These are phyloP conservation scores for Choreutis nemorana DNA, from an alignment of 2,888 invertebrate genomes.

Conservation along the genomic window DNA sequence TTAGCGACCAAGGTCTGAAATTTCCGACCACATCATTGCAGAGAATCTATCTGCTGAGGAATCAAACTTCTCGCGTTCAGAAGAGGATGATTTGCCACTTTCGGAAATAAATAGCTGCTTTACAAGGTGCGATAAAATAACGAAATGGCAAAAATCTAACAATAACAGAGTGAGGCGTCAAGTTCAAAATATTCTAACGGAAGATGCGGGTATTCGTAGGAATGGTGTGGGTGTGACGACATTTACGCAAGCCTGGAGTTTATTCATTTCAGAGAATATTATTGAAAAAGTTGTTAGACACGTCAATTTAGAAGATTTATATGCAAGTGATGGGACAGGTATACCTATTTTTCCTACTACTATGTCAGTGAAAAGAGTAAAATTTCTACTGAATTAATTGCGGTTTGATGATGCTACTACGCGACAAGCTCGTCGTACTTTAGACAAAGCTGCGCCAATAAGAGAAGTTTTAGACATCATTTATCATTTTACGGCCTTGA, in stretches of 20 bases:
- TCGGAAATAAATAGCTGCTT: constrained; percentile 10
- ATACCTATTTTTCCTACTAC: constrained; percentile 8
- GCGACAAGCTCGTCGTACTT: constrained; percentile 10
- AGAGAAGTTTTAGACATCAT: constrained; percentile 14
- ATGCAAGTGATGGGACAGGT: no score
- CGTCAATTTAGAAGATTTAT: constrained; percentile 16
- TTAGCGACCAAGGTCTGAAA: constrained; percentile 14
- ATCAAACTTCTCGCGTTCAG: constrained; percentile 13
- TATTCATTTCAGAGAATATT: constrained; percentile 15
- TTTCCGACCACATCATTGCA: constrained; percentile 11
- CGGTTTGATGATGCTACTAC: constrained; percentile 13
- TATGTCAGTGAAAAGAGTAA: constrained; percentile 9
- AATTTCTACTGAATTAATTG: constrained; percentile 12
- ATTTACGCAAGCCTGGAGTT: constrained; percentile 17
- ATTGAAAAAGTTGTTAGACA: constrained; percentile 13
- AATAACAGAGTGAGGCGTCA: constrained; percentile 14
- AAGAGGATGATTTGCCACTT: constrained; percentile 13
- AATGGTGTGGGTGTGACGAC: constrained; percentile 15
- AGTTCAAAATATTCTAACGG: constrained; percentile 15
- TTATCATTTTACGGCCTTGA: no score
- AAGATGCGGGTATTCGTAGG: constrained; percentile 14
- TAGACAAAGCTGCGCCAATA: constrained; percentile 16
- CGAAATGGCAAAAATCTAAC: constrained; percentile 14
- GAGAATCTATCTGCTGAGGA: constrained; percentile 10
- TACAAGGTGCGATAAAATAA: constrained; percentile 14